Conservation (phyloP, 2,888 invertebrate species). For the Synanthedon formicaeformis region DNA sequence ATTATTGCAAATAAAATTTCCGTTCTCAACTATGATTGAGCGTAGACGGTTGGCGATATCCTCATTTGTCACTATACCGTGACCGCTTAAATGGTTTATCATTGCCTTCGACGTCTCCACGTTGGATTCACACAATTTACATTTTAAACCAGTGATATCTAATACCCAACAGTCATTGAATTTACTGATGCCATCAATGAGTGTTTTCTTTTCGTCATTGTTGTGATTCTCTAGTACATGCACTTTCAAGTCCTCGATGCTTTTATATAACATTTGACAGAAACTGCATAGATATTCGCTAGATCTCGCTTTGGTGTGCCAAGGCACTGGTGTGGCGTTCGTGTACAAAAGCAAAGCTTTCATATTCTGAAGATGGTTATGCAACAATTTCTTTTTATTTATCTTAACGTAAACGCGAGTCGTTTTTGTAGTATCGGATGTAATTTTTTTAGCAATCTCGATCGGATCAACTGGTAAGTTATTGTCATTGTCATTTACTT, state of each 20-base stretch:
- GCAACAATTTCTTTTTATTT: background rate
- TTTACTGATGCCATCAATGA: background rate
- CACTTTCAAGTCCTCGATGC: no score
- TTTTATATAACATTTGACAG: background rate
- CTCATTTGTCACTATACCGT: conserved; percentile 26
- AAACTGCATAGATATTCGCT: conserved; percentile 1
- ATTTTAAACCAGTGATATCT: conserved; percentile 36
- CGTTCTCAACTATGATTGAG: conserved; percentile 24
- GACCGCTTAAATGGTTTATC: conserved; percentile 36
- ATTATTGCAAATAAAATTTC: conserved; percentile 20
- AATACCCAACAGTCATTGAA: conserved; percentile 8
- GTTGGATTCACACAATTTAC: conserved; percentile 26
- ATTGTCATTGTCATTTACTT: no score
- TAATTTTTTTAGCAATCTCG: no score
- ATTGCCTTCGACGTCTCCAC: conserved; percentile 15
- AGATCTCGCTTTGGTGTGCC: background rate
- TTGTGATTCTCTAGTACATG: background rate
- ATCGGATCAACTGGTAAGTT: no score
- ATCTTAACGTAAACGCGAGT: no score
- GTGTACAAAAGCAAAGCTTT: conserved; percentile 7
- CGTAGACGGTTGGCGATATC: conserved; percentile 44
- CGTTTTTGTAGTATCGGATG: no score
- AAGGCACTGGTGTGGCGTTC: conserved; percentile 20
- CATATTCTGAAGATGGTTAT: background rate
- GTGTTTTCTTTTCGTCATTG: conserved; percentile 1